A percentile compares a stretch with the other conserved stretches of the same genome.
Conservation (phyloP, 2,797 vertebrate species). For the Petrocephalus schoutedeni region DNA sequence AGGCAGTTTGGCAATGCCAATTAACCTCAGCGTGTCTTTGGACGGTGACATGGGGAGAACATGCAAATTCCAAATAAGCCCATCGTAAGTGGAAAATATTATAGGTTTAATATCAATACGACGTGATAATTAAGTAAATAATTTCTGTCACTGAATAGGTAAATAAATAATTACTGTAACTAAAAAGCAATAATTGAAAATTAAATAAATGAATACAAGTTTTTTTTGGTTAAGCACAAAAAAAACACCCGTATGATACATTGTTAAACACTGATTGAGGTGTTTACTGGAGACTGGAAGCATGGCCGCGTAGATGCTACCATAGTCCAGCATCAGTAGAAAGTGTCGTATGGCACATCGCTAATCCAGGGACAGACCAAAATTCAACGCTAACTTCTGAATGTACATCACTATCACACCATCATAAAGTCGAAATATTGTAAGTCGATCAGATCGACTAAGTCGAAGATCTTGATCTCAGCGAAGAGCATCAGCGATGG, state of each 20-base stretch:
- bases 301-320: neutral
- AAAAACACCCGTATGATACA: neutral
- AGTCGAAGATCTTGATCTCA: too few species aligned
- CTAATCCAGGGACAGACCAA: neutral
- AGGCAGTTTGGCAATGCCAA: too few species aligned
- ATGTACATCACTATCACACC: neutral
- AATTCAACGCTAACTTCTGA: neutral
- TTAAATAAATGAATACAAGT: neutral
- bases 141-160: neutral
- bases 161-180: neutral
- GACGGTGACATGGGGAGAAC: too few species aligned
- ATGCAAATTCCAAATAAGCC: neutral
- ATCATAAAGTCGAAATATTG: neutral
- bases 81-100: neutral
- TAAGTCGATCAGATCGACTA: neutral
- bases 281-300: neutral
- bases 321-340: neutral
- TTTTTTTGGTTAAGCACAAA: neutral
- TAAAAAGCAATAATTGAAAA: neutral
- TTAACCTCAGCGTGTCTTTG: too few species aligned
- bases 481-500: neutral
- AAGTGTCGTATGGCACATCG: neutral
- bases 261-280: too few species aligned
- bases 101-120: neutral
- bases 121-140: neutral